These are phyloP conservation scores for Xiphorhynchus erythropygius DNA, from an alignment of 2,797 vertebrate species.

Conservation along the genomic window DNA sequence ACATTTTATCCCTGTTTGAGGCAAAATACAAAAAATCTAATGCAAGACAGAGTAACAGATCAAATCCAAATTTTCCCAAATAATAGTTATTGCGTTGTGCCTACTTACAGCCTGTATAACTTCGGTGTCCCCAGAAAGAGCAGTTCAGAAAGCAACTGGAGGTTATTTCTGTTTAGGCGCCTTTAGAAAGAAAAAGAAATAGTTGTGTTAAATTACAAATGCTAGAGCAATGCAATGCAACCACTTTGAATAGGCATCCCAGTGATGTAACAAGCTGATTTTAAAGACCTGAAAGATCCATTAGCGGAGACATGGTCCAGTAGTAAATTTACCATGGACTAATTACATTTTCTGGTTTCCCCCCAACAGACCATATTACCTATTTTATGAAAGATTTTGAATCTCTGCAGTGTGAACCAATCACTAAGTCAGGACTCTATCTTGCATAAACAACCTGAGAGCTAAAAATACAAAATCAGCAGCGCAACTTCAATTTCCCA, in stretches of 20 bases:
- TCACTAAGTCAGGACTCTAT: neutral
- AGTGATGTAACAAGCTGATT: constrained; percentile 33
- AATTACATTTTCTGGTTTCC: constrained; percentile 67
- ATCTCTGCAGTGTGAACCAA: neutral
- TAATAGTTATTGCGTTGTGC: neutral
- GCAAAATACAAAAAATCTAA: neutral
- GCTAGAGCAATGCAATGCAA: constrained; percentile 15
- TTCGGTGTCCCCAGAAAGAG: constrained; percentile 94
- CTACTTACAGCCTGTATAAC: constrained; percentile 97
- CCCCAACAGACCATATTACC: constrained; percentile 9
- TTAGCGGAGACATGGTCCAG: constrained; percentile 51
- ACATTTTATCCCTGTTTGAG: neutral
- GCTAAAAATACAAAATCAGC: neutral
- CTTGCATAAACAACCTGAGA: neutral
- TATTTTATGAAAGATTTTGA: constrained; percentile 56
- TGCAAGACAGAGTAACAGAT: neutral
- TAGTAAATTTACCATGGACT: constrained; percentile 57
- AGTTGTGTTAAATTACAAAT: constrained; percentile 63
- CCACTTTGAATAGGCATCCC: neutral
- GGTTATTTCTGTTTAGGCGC: constrained; percentile 97
- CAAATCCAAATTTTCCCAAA: neutral
- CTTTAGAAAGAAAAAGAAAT: constrained; percentile 82
- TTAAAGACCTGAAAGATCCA: constrained; percentile 39
- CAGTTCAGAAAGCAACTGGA: constrained; percentile 94
- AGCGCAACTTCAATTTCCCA: neutral